Conservation (phyloP, 2,797 vertebrate species). For the Silurus aristotelis region DNA sequence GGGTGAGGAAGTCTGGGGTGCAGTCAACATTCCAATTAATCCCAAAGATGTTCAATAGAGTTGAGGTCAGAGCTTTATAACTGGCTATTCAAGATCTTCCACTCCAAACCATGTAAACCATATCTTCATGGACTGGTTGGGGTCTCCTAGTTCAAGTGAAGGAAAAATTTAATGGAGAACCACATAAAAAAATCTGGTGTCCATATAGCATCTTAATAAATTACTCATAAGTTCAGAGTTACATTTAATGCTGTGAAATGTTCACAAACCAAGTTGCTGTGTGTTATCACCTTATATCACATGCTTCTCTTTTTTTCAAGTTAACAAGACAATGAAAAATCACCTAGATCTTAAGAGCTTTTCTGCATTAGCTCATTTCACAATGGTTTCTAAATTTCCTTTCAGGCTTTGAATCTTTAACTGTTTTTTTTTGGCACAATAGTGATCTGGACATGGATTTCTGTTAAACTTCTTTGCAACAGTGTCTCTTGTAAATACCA, state of each 20-base stretch:
- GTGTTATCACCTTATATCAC: not conserved
- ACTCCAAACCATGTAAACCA: too few species aligned
- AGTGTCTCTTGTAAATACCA: slow-evolving; percentile 9
- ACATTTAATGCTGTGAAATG: not conserved
- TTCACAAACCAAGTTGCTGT: not conserved
- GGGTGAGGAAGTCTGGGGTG: too few species aligned
- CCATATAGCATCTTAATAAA: not conserved
- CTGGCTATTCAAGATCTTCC: too few species aligned
- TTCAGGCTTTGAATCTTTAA: not conserved
- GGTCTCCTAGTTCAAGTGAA: too few species aligned
- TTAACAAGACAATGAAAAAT: not conserved
- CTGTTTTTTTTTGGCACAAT: slow-evolving; percentile 9
- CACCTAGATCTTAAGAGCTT: not conserved
- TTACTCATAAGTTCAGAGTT: not conserved
- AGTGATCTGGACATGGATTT: slow-evolving; percentile 10
- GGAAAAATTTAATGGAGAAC: too few species aligned
- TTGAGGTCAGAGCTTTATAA: too few species aligned
- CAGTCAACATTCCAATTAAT: too few species aligned
- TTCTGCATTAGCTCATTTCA: not conserved
- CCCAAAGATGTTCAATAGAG: too few species aligned
- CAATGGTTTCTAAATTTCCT: not conserved
- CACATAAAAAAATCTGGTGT: too few species aligned
- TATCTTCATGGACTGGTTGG: too few species aligned
- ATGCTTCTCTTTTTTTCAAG: not conserved
- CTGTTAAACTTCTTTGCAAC: not conserved